Evolutionary conservation across 2,113 vertebrate species (phyloP).

Genomic region (Barbus barbus): DNA sequence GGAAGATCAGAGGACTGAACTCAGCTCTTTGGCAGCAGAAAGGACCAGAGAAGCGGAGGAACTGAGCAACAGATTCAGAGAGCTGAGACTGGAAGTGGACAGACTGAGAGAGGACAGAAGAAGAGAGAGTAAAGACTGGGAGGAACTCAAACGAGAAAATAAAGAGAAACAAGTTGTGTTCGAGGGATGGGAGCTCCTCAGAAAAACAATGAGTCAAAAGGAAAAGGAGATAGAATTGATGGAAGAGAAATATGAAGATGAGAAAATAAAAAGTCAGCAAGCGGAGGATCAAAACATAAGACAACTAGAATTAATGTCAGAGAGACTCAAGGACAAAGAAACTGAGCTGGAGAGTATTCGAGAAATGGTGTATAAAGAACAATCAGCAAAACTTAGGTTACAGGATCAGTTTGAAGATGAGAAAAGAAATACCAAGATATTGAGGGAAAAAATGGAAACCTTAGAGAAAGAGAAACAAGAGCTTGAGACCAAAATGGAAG

Average conservation of each 20-base stretch:
- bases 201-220: conserved; percentile 37
- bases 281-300: conserved; percentile 4
- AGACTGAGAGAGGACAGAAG: conserved; percentile 28
- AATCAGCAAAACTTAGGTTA: conserved; percentile 25
- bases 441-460: conserved; percentile 32
- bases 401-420: conserved; percentile 35
- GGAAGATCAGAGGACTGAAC: conserved; percentile 57
- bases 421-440: not conserved
- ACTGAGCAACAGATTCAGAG: conserved; percentile 14
- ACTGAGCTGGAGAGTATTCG: conserved; percentile 37
- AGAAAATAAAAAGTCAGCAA: conserved; percentile 26
- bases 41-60: conserved; percentile 39
- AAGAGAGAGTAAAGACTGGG: conserved; percentile 20
- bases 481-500: not conserved
- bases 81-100: conserved; percentile 30
- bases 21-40: conserved; percentile 37
- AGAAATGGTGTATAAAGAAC: conserved; percentile 15
- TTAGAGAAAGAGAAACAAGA: conserved; percentile 21
- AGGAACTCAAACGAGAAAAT: conserved; percentile 21
- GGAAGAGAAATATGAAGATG: conserved; percentile 36
- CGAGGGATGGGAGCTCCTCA: conserved; percentile 30
- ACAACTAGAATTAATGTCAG: conserved; percentile 11
- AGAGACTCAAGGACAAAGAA: conserved; percentile 34
- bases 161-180: not conserved
- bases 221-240: conserved; percentile 35